Evolutionary conservation across 1,140 invertebrate genomes (phyloP).

Genomic region (Neodiprion virginianus): DNA sequence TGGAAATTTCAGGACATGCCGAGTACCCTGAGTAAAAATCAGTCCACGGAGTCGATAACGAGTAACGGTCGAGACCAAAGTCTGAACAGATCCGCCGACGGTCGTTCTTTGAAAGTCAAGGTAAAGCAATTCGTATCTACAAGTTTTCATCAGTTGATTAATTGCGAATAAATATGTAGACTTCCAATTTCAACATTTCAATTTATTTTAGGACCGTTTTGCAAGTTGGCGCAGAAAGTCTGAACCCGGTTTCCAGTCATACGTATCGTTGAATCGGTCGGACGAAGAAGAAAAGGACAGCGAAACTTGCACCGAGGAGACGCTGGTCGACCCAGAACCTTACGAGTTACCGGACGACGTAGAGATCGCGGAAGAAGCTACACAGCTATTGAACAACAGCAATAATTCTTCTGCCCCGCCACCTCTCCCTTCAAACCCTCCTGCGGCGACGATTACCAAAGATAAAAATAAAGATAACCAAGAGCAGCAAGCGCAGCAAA

Average conservation of each 20-base stretch:
- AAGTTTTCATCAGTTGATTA: slow-evolving; percentile 11
- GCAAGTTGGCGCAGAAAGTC: slow-evolving; percentile 75
- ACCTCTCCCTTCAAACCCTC: neutral
- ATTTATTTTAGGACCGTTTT: slow-evolving; percentile 52
- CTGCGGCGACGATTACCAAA: slow-evolving; percentile 37
- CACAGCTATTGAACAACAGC: neutral
- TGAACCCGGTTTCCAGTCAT: slow-evolving; percentile 69
- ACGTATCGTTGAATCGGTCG: slow-evolving; percentile 51
- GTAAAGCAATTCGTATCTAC: slow-evolving; percentile 28
- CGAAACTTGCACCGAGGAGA: slow-evolving; percentile 9
- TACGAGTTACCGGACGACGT: neutral
- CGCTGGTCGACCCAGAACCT: neutral
- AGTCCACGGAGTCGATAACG: slow-evolving; percentile 40
- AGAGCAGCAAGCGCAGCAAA: slow-evolving; percentile 56
- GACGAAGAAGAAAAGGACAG: slow-evolving; percentile 49
- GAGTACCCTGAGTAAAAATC: slow-evolving; percentile 46
- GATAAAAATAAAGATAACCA: slow-evolving; percentile 35
- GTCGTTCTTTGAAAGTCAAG: slow-evolving; percentile 55
- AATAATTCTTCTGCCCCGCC: neutral
- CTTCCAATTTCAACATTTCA: neutral
- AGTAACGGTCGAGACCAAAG: slow-evolving; percentile 51
- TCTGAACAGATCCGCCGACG: slow-evolving; percentile 50
- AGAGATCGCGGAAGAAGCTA: neutral
- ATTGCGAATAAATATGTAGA: neutral
- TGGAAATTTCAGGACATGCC: slow-evolving; percentile 45